Evolutionary conservation across 1,140 invertebrate genomes (phyloP).

Genomic region (Lasioglossum albipes): DNA sequence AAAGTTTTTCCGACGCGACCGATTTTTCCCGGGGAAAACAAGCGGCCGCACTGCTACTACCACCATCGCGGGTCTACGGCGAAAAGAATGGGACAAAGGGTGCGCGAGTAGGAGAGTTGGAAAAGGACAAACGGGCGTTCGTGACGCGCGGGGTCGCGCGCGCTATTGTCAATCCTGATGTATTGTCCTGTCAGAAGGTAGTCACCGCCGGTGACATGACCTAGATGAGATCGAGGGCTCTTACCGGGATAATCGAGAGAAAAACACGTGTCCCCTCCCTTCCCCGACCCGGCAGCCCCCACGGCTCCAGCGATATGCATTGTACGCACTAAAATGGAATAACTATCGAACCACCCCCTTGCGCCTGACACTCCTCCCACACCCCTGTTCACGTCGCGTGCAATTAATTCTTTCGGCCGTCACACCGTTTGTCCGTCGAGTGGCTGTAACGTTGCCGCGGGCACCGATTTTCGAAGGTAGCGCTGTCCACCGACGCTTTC

Average conservation of each 20-base stretch:
- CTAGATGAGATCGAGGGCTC: conserved; percentile 66
- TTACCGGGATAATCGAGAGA: conserved; percentile 48
- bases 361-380: no score
- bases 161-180: conserved; percentile 63
- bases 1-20: no score
- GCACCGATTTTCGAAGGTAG: neutral
- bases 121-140: conserved; percentile 44
- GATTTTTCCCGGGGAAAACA: conserved; percentile 52
- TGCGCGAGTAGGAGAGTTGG: neutral
- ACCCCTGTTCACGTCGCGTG: no score
- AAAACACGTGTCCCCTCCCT: conserved; percentile 27
- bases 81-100: conserved; percentile 30
- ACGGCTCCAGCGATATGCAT: neutral
- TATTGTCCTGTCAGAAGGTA: conserved; percentile 61
- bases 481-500: no score
- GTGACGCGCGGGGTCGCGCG: conserved; percentile 48
- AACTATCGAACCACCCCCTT: conserved; percentile 24
- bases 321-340: conserved; percentile 38
- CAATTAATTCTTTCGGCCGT: no score
- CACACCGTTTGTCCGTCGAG: conserved; percentile 12
- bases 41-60: conserved; percentile 1
- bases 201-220: conserved; percentile 66
- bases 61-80: neutral
- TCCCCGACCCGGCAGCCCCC: neutral
- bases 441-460: conserved; percentile 14